These are phyloP conservation scores for Meloidogyne floridensis DNA, from an alignment of 1,140 invertebrate genomes.

Conservation along the genomic window DNA sequence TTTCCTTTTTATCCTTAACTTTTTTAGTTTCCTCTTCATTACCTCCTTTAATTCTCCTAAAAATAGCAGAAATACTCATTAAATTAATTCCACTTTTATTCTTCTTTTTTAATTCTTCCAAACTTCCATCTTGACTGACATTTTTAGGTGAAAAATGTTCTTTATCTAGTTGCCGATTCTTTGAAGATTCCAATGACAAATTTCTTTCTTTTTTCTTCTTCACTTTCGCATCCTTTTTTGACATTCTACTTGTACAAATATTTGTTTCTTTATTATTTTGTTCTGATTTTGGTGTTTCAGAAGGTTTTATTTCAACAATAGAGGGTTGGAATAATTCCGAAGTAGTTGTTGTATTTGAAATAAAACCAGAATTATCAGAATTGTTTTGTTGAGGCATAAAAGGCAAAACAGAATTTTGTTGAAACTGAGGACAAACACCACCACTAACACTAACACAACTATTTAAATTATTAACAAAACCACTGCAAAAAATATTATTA, in stretches of 20 bases:
- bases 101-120: conserved; percentile 17
- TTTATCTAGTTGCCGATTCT: background rate
- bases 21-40: background rate
- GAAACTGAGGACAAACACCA: conserved; percentile 1
- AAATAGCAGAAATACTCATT: conserved; percentile 1
- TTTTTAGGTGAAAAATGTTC: conserved; percentile 22
- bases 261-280: background rate
- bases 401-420: background rate
- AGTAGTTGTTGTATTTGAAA: background rate
- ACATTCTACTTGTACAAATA: background rate
- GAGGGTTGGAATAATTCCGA: background rate
- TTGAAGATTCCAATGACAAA: background rate
- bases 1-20: background rate
- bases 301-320: background rate
- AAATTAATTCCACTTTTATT: conserved; percentile 22
- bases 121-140: conserved; percentile 21
- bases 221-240: conserved; percentile 6
- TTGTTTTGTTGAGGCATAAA: background rate
- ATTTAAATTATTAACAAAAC: conserved; percentile 9
- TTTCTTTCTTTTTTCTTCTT: conserved; percentile 2
- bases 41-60: background rate
- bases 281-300: too few species aligned
- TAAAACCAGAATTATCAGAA: background rate
- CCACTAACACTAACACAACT: background rate
- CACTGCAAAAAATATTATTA: conserved; percentile 33